Conservation (phyloP, 1,140 invertebrate genomes). For the Bombus sylvicola region DNA sequence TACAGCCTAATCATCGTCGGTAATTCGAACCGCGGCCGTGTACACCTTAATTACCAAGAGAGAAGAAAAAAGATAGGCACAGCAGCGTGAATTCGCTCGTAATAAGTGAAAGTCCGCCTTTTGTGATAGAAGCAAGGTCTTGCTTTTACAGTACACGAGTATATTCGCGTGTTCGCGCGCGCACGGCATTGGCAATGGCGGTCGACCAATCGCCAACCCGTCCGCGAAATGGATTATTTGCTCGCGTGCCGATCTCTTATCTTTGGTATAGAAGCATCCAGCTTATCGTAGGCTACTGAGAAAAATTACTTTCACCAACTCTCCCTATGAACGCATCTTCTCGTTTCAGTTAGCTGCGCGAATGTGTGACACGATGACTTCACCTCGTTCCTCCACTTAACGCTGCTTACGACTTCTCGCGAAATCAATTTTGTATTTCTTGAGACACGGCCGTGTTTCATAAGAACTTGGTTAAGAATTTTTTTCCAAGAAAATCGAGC, state of each 20-base stretch:
- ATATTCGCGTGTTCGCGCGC: no score
- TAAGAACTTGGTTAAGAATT: neutral
- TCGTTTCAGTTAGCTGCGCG: neutral
- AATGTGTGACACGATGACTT: neutral
- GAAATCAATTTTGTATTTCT: neutral
- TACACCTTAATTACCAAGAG: slow-evolving; percentile 22
- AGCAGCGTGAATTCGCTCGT: slow-evolving; percentile 22
- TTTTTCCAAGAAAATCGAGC: neutral
- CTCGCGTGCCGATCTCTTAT: slow-evolving; percentile 32
- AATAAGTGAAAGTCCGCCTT: slow-evolving; percentile 45
- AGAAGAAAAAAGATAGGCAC: neutral
- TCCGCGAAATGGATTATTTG: slow-evolving; percentile 24
- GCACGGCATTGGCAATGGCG: slow-evolving; percentile 21
- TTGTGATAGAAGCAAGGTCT: slow-evolving; percentile 31
- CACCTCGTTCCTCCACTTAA: neutral
- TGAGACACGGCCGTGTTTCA: neutral
- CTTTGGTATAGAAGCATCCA: neutral
- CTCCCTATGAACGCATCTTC: neutral
- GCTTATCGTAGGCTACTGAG: slow-evolving; percentile 12
- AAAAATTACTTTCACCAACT: slow-evolving; percentile 29
- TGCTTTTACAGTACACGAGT: neutral
- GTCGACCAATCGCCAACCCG: neutral
- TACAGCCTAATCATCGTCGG: slow-evolving; percentile 7
- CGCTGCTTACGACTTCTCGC: neutral
- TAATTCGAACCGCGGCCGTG: neutral